A percentile compares a stretch with the other conserved stretches of the same genome.
Evolutionary conservation across 2,113 vertebrate species (phyloP).

Genomic region (Oncorhynchus nerka): DNA sequence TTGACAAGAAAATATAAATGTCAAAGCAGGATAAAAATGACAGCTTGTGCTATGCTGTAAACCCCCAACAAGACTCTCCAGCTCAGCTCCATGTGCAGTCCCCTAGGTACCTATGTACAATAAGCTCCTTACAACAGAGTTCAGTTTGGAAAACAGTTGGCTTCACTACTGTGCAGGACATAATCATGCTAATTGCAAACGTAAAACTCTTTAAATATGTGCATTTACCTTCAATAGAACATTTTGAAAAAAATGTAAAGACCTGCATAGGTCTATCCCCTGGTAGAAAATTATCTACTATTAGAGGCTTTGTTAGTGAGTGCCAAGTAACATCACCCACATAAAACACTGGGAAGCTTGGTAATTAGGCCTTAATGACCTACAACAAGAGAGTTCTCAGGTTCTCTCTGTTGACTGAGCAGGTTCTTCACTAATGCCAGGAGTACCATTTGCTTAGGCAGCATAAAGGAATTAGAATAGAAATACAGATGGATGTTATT

Average conservation of each 20-base stretch:
- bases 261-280: constrained; percentile 39
- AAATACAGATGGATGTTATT: constrained; percentile 8
- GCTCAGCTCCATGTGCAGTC: background rate
- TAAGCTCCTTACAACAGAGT: background rate
- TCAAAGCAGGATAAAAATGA: background rate
- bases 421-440: constrained; percentile 22
- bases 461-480: background rate
- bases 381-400: constrained; percentile 27
- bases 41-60: background rate
- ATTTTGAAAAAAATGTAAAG: constrained; percentile 39
- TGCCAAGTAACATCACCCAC: constrained; percentile 39
- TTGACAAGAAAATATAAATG: constrained; percentile 7
- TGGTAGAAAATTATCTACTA: constrained; percentile 39
- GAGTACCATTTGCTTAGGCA: background rate
- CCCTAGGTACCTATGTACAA: background rate
- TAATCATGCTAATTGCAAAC: constrained; percentile 55
- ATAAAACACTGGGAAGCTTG: constrained; percentile 21
- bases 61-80: background rate
- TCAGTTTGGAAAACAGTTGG: background rate
- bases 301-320: constrained; percentile 49
- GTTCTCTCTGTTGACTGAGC: constrained; percentile 35
- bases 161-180: constrained; percentile 25
- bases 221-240: constrained; percentile 53
- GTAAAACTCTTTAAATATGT: constrained; percentile 54
- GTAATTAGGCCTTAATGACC: constrained; percentile 33